Evolutionary conservation across 2,888 invertebrate species (phyloP), one percentile per base, ranked within the genome.

Genomic region (Oligia latruncula): DNA sequence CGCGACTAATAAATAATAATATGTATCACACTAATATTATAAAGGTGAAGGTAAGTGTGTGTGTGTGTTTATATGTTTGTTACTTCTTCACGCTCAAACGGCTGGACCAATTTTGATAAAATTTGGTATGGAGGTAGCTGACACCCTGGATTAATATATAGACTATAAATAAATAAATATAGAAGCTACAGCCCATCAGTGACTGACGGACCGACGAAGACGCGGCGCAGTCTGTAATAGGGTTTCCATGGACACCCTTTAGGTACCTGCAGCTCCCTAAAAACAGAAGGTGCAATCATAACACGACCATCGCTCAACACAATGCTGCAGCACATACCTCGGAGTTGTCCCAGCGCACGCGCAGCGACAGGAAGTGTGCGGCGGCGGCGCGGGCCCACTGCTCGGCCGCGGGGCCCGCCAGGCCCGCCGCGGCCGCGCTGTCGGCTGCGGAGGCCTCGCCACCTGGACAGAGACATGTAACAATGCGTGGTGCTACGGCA

Each of bases 271-370:
- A 49, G 8, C 13, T 13, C 49, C 49, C 49, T 49, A 13, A 49
- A 49, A 49, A 49, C 52, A 17, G 17, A 52, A 52, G 23, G 23
- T 8, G 23, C 23, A 9, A 23, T 23, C 58, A 9, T 9, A 8
- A 9, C 3, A 3, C 58, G 0, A 9, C 3, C 9, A 23, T 9
- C 60, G 13, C n/a, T n/a, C n/a, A 1, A 13, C 13, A 62, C n/a
- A 29, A 0, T 1, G 43, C 43, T 43, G 11, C 46, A 46, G 0
- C 46, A 46, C 65, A 11, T 20, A 74, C 74, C 90, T 99, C 99
- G 0, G 98, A 99, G 93, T 99, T 99, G 94, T 99, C 99, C 99
- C 99, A 99, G 52, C 98, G 97, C 71, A 98, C 98, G 8, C 97
- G 97, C 65, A 96, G 91, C 86, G 95, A 92, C 40, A 95, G 93